phyloP scores from a whole-genome alignment of 2,888 invertebrate species.

The Sesia bembeciformis region DNA sequence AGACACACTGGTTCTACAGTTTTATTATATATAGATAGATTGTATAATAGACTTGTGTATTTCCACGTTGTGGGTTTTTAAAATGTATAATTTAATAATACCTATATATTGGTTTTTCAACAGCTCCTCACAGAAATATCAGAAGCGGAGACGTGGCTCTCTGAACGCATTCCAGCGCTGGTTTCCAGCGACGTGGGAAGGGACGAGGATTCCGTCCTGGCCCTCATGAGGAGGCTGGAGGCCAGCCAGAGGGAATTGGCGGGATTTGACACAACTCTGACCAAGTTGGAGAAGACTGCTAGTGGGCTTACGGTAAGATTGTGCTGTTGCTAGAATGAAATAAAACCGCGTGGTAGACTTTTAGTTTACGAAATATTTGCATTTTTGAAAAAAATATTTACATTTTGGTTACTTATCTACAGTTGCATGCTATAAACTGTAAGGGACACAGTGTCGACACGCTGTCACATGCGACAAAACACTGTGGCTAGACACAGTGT shows the following conservation, averaged over 20 bases:
- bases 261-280: constrained; percentile 83
- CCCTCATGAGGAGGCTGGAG: constrained; percentile 88
- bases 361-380: too few relatives aligned
- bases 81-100: background rate
- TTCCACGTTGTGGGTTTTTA: background rate
- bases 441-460: too few relatives aligned
- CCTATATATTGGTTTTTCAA: background rate
- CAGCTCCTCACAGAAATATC: constrained; percentile 91
- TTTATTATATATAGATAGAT: too few relatives aligned
- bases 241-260: constrained; percentile 85
- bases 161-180: constrained; percentile 85
- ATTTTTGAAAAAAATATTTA: too few relatives aligned
- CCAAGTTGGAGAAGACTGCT: constrained; percentile 70
- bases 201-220: constrained; percentile 93
- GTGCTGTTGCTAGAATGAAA: background rate
- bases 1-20: too few relatives aligned
- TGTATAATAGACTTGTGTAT: too few relatives aligned
- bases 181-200: constrained; percentile 88
- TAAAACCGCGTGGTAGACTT: too few relatives aligned
- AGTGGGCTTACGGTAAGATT: background rate
- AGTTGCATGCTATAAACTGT: too few relatives aligned
- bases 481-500: too few relatives aligned
- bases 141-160: constrained; percentile 95
- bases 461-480: too few relatives aligned
- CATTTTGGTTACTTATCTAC: too few relatives aligned